A percentile compares a stretch with the other conserved stretches of the same genome.
phyloP scores from a whole-genome alignment of 2,797 vertebrate species.

The Rhyacichthys aspro region DNA sequence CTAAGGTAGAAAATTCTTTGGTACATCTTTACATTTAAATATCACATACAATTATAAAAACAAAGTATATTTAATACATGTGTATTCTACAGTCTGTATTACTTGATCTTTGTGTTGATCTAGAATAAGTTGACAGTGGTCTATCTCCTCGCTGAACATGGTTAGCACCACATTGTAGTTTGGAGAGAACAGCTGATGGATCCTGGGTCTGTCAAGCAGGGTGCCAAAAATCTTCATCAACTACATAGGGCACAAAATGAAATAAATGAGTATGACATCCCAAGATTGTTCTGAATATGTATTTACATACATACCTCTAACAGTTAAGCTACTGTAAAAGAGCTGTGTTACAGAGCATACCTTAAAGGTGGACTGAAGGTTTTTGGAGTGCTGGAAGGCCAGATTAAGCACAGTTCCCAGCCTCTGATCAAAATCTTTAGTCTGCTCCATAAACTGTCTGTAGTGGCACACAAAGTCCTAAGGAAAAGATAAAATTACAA shows the following conservation, averaged over 20 bases:
- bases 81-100: conserved; percentile 23
- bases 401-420: conserved; percentile 84
- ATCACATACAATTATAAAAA: too few relatives aligned
- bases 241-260: conserved; percentile 46
- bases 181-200: conserved; percentile 74
- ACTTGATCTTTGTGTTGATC: conserved; percentile 79
- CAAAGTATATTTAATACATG: not conserved
- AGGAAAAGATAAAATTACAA: conserved; percentile 32
- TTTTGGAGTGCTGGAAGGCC: conserved; percentile 83
- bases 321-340: not conserved
- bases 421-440: conserved; percentile 84
- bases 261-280: too few relatives aligned
- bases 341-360: conserved; percentile 48
- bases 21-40: too few relatives aligned
- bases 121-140: conserved; percentile 74
- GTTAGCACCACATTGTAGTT: conserved; percentile 76
- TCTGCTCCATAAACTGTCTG: conserved; percentile 79
- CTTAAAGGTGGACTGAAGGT: conserved; percentile 81
- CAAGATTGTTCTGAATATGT: too few relatives aligned
- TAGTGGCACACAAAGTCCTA: conserved; percentile 82
- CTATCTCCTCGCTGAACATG: conserved; percentile 81
- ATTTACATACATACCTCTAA: too few relatives aligned
- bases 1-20: too few relatives aligned
- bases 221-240: conserved; percentile 79
- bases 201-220: conserved; percentile 78